Evolutionary conservation across 2,113 vertebrate species (phyloP).

Genomic region (Nibea albiflora): DNA sequence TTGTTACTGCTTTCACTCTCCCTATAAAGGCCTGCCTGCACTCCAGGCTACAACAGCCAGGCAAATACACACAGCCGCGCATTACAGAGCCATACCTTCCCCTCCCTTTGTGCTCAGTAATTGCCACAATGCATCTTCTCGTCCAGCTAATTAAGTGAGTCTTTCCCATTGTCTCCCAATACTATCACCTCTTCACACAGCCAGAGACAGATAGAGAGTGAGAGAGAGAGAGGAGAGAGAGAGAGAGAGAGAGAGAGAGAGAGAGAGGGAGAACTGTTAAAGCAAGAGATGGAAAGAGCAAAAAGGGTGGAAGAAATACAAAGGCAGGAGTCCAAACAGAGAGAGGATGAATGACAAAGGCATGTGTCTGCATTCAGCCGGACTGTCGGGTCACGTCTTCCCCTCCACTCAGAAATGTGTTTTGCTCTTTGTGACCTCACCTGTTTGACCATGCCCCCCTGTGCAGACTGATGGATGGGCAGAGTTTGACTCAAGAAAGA

Average conservation of each 20-base stretch:
- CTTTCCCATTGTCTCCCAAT: slow-evolving; percentile 80
- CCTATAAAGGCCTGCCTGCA: slow-evolving; percentile 70
- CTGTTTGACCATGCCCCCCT: slow-evolving; percentile 9
- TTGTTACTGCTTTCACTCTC: slow-evolving; percentile 77
- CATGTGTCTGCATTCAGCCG: slow-evolving; percentile 45
- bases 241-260: slow-evolving; percentile 39
- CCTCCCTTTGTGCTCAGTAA: slow-evolving; percentile 82
- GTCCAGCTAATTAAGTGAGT: slow-evolving; percentile 85
- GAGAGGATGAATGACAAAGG: slow-evolving; percentile 58
- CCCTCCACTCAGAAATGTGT: neutral
- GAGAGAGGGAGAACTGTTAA: slow-evolving; percentile 14
- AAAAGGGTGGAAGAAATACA: slow-evolving; percentile 38
- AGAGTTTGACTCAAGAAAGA: neutral
- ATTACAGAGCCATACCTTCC: slow-evolving; percentile 76
- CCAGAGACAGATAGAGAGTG: slow-evolving; percentile 43
- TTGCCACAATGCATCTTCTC: slow-evolving; percentile 87
- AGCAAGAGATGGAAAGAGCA: slow-evolving; percentile 48
- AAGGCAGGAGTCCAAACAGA: slow-evolving; percentile 53
- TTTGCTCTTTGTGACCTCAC: neutral
- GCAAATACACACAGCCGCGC: slow-evolving; percentile 70
- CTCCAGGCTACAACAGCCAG: slow-evolving; percentile 70
- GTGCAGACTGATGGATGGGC: neutral
- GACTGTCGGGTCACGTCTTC: no score
- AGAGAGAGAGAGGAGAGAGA: slow-evolving; percentile 14
- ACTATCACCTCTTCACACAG: slow-evolving; percentile 74